Conservation (phyloP, 2,888 invertebrate species). For the Pecten maximus region DNA sequence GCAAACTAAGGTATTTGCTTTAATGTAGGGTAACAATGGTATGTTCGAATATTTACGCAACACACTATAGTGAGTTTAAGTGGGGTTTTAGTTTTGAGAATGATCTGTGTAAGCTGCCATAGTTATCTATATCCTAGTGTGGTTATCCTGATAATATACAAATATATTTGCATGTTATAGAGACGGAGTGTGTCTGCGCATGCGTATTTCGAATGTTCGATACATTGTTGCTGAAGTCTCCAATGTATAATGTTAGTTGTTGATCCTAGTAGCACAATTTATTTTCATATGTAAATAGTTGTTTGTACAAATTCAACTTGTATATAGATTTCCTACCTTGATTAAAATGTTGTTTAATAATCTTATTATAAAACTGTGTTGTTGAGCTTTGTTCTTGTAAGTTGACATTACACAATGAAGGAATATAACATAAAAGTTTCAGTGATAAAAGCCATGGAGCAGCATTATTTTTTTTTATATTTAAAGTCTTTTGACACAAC, state of each 20-base stretch:
- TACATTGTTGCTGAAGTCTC: not conserved
- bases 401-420: too few species aligned
- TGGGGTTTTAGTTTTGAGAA: not conserved
- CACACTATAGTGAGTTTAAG: not conserved
- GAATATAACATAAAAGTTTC: too few species aligned
- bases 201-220: not conserved
- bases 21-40: not conserved
- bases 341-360: constrained; percentile 28
- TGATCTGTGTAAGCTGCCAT: not conserved
- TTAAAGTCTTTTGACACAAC: too few species aligned
- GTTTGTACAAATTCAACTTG: constrained; percentile 29
- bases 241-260: not conserved
- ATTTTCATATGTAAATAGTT: constrained; percentile 33
- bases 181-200: not conserved
- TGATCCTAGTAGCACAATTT: not conserved
- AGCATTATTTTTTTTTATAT: too few species aligned
- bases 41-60: not conserved
- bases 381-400: too few species aligned
- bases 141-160: not conserved
- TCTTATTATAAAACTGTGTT: not conserved
- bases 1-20: not conserved
- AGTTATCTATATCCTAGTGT: not conserved
- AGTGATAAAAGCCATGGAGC: too few species aligned
- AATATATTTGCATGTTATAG: not conserved
- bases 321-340: constrained; percentile 29